Evolutionary conservation across 2,888 invertebrate genomes (phyloP), one percentile per base, ranked within the genome.

Genomic region (Caenorhabditis sp.): DNA sequence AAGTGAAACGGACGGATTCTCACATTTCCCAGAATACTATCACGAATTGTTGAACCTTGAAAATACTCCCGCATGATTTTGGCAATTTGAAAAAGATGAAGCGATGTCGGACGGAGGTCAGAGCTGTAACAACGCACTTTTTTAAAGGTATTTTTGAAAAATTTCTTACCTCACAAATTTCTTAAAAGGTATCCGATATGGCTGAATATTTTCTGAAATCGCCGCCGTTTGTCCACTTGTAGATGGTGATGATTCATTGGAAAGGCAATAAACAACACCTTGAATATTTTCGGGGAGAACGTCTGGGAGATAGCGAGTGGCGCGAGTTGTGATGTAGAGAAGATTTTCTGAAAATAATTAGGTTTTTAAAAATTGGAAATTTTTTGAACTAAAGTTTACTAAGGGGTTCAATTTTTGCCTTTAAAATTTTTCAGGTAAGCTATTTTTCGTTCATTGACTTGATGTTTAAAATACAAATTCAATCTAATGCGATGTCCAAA

Each of bases 341-440:
- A 72, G 57, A 26, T 64, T 58, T 52, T 71, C 71, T 71, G 56
- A 20, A 62, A n/a, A n/a, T n/a, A n/a, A n/a, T n/a, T n/a, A n/a
- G n/a, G n/a, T n/a, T n/a, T n/a, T n/a, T n/a, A n/a, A n/a, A n/a
- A n/a, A n/a, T n/a, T n/a, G n/a, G n/a, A n/a, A n/a, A n/a, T n/a
- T n/a, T n/a, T n/a, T n/a, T n/a, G n/a, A n/a, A n/a, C n/a, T n/a
- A n/a, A n/a, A n/a, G n/a, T n/a, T n/a, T n/a, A n/a, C n/a, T n/a
- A n/a, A n/a, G n/a, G n/a, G n/a, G n/a, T n/a, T n/a, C n/a, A n/a
- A n/a, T n/a, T n/a, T n/a, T n/a, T n/a, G n/a, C n/a, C n/a, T n/a
- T n/a, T n/a, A n/a, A n/a, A n/a, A n/a, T n/a, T n/a, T n/a, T n/a
- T n/a, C n/a, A n/a, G n/a, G n/a, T n/a, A n/a, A n/a, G n/a, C n/a